Base-by-base conservation (phyloP, 2,797 vertebrate species). In the Cossypha heuglini region DNA sequence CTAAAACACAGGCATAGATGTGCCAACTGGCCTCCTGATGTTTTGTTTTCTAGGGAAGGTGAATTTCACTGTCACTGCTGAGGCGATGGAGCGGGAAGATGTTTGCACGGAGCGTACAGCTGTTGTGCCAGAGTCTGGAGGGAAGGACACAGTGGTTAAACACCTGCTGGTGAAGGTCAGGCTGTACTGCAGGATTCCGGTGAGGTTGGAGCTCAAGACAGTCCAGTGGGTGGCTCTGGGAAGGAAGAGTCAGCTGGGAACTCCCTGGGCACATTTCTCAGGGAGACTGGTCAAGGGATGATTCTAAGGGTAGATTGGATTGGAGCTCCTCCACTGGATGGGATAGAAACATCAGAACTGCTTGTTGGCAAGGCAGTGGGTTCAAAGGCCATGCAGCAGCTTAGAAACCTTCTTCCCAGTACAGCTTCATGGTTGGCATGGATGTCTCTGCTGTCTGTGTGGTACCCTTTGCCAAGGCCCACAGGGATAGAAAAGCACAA, bases 141-240 rank as follows among this genome's bases (percentile, higher is more conserved):
- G 24, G 66, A 96, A 95, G 35, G 97, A 97, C 79, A 95, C 75
- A 3, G 82, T 97, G 68, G 88, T 96, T 78, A 97, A 96, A 86
- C 54, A 95, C 35, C 85, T 98, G 28, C 81, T 97, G 59, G 97
- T 97, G 86, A 97, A 97, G 95, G 96, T 98, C 87, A 97, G 97
- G 85, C 33, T 76, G 35, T 25, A 12, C 52, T 67, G 77, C 64
- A 38, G 29, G 45, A 45, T 67, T 33, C 43, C 86, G 49, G n/a
- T 0, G 0, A 57, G 29, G 31, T 5, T 3, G 1, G 61, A 64
- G 81, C 62, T 88, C 28, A 40, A 72, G 43, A 64, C 1, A 5
- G 12, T 4, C 38, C 2, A 2, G 35, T n/a, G 58, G 31, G 46
- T 88, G 58, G 31, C 46, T 79, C 19, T 78, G 59, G 55, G 26